Percentiles rank a stretch among this genome's conserved stretches.
These are phyloP conservation scores for Ochotona curzoniae DNA, from an alignment of 2,113 vertebrate species.

Conservation along the genomic window DNA sequence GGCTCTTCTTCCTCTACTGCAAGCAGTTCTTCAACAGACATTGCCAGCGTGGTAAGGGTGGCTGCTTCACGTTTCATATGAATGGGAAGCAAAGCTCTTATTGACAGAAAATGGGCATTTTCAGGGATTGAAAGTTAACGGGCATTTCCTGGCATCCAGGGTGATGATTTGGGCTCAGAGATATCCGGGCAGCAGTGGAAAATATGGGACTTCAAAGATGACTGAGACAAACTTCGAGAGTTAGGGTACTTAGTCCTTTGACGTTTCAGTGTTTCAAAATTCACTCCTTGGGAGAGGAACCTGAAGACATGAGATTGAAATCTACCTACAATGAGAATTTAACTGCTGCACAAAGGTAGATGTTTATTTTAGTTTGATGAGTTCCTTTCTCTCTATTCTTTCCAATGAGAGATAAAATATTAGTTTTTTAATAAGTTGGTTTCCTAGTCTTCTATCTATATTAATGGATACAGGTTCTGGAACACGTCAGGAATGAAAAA, in stretches of 20 bases:
- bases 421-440: neutral
- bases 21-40: conserved; percentile 86
- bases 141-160: neutral
- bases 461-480: conserved; percentile 25
- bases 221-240: neutral
- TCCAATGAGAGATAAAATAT: neutral
- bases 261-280: too few relatives aligned
- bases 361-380: neutral
- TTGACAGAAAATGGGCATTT: neutral
- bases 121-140: neutral
- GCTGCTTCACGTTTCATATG: conserved; percentile 41
- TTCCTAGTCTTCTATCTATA: conserved; percentile 3
- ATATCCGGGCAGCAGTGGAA: neutral
- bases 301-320: neutral
- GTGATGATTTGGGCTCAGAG: too few relatives aligned
- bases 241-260: neutral
- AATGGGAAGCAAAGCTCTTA: neutral
- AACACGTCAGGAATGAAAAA: neutral
- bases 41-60: conserved; percentile 84
- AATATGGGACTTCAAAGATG: neutral
- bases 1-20: conserved; percentile 87
- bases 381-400: conserved; percentile 10
- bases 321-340: neutral
- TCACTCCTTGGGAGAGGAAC: neutral
- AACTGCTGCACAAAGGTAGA: neutral